Conservation (phyloP, 2,113 vertebrate species). For the Gorsachius goisagi region DNA sequence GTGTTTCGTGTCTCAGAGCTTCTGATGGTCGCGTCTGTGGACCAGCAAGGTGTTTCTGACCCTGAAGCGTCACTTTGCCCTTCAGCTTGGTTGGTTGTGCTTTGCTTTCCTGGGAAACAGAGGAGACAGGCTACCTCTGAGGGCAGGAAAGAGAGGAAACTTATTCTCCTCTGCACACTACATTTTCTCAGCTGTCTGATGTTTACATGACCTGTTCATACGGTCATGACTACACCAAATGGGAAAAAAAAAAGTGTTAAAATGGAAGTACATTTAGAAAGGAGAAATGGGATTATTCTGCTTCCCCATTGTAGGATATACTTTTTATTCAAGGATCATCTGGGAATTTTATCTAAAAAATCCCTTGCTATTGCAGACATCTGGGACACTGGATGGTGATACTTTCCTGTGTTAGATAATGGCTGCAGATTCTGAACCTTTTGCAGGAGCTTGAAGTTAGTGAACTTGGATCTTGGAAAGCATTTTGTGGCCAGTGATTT, state of each 20-base stretch:
- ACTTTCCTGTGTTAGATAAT: neutral
- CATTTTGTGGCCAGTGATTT: neutral
- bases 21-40: neutral
- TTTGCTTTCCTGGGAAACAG: neutral
- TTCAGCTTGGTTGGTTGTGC: neutral
- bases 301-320: neutral
- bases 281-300: neutral
- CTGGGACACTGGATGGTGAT: accelerated
- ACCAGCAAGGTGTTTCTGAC: neutral
- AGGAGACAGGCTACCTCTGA: neutral
- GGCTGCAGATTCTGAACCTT: neutral
- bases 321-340: neutral
- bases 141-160: neutral
- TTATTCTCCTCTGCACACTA: neutral
- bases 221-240: neutral
- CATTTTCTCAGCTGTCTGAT: neutral
- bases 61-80: neutral
- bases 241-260: neutral
- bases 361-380: neutral
- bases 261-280: neutral
- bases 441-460: neutral
- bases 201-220: neutral
- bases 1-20: neutral
- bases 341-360: neutral
- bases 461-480: neutral